These are phyloP conservation scores for Pseudotriccus pelzelni DNA, from an alignment of 2,797 vertebrate species.

Conservation along the genomic window DNA sequence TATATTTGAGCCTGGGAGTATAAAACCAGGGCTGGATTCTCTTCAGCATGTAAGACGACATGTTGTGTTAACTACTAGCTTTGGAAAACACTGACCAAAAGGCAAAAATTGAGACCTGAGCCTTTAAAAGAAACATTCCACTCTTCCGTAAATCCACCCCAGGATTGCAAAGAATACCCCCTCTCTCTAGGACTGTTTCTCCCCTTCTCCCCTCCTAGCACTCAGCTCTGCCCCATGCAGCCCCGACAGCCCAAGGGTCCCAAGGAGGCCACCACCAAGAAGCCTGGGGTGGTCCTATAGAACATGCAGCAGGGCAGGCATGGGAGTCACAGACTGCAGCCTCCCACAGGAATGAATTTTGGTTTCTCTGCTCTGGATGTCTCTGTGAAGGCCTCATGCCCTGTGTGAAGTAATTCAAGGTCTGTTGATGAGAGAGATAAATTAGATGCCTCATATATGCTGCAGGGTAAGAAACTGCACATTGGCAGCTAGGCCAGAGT, in stretches of 20 bases:
- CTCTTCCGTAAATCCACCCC: background rate
- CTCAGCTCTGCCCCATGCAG: background rate
- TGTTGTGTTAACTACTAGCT: background rate
- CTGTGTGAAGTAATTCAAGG: slow-evolving; percentile 9
- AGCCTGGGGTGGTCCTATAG: background rate
- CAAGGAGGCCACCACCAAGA: background rate
- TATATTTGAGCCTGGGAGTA: background rate
- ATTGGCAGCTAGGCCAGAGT: background rate
- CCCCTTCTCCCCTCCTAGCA: background rate
- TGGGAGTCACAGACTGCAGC: background rate
- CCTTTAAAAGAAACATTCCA: background rate
- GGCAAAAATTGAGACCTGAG: background rate
- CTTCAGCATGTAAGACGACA: background rate
- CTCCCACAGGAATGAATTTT: background rate
- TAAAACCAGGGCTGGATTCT: background rate
- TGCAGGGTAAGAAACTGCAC: slow-evolving; percentile 7
- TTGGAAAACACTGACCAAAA: background rate
- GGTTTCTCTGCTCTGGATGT: background rate
- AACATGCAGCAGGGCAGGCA: background rate
- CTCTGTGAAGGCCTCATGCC: background rate
- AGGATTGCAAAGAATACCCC: background rate
- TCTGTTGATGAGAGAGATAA: slow-evolving; percentile 16
- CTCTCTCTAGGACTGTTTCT: background rate
- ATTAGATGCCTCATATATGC: background rate
- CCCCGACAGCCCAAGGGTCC: background rate